Base-by-base conservation (phyloP, 2,888 invertebrate genomes). In the Eulithis testata region DNA sequence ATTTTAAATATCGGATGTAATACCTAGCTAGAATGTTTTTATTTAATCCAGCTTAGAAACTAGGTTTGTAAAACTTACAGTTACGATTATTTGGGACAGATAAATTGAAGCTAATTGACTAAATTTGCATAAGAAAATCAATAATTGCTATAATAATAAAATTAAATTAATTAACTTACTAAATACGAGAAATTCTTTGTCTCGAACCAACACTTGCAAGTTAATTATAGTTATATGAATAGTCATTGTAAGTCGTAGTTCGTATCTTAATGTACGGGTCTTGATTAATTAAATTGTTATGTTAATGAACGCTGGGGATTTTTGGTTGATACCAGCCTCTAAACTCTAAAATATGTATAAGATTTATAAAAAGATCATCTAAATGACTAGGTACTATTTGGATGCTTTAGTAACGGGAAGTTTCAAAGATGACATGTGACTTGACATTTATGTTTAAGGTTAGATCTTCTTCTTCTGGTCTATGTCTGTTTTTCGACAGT, bases 231-330 rank as follows among this genome's bases (percentile, higher is more conserved):
- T 63, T 66, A 66, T 71, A 66, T 66, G 63, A 66, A 65, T 59
- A 77, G 78, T 78, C 78, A 75, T 80, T 74, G 78, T 71, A 68
- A 11, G 6, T 11, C 8, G 40, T 40, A 68, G 63, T 71, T 68
- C 70, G 75, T 80, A 76, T 76, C 76, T 79, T 79, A 78, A 75
- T 76, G 79, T 77, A 74, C 76, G 76, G 80, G 76, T 12, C 76
- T 86, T 88, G 87, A 89, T 89, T 88, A 89, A 90, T 90, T 88
- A 87, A 88, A 90, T 87, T 87, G 85, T 84, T 90, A 90, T 90
- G 89, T 79, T 87, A 90, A 90, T 89, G 78, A 77, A 76, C 58
- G 70, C 52, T 73, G 76, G 73, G 83, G 86, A 88, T 88, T 89
- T 89, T 89, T 88, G 86, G 86, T 84, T 81, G 84, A 72, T 72